Conservation (phyloP, 2,888 invertebrate species). For the Parnassius glacialis region DNA sequence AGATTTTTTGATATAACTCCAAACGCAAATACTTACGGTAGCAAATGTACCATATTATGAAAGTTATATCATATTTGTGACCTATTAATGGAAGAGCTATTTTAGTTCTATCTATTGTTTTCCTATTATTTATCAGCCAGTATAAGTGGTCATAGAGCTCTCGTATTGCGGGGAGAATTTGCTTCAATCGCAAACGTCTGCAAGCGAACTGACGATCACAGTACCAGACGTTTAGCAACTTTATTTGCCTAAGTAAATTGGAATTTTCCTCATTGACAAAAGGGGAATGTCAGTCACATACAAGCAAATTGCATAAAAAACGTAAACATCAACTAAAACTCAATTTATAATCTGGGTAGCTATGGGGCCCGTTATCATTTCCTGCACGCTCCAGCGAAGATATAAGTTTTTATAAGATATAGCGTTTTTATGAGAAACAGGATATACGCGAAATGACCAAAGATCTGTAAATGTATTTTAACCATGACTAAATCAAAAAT, state of each 20-base stretch:
- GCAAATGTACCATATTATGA: too few species aligned
- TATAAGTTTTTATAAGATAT: not conserved
- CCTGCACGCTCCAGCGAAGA: slow-evolving; percentile 15
- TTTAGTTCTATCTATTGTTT: too few species aligned
- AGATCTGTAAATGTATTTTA: not conserved
- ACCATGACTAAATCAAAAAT: not conserved
- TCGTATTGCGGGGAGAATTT: too few species aligned
- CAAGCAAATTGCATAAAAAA: not conserved
- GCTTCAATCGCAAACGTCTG: too few species aligned
- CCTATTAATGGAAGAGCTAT: too few species aligned
- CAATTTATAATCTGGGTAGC: slow-evolving; percentile 6
- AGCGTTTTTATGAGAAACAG: slow-evolving; percentile 21
- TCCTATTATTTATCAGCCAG: too few species aligned
- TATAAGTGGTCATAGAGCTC: too few species aligned
- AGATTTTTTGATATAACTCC: not conserved
- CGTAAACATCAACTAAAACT: slow-evolving; percentile 1
- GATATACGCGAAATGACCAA: slow-evolving; percentile 11
- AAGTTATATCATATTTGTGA: too few species aligned
- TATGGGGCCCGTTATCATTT: slow-evolving; percentile 7
- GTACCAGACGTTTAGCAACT: too few species aligned
- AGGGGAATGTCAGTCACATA: not conserved
- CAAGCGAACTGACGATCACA: too few species aligned
- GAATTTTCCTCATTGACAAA: not conserved
- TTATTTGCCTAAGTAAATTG: too few species aligned
- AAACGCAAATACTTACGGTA: too few species aligned